These are phyloP conservation scores for Dinomys branickii DNA, from an alignment of 2,113 vertebrate species.

Conservation along the genomic window DNA sequence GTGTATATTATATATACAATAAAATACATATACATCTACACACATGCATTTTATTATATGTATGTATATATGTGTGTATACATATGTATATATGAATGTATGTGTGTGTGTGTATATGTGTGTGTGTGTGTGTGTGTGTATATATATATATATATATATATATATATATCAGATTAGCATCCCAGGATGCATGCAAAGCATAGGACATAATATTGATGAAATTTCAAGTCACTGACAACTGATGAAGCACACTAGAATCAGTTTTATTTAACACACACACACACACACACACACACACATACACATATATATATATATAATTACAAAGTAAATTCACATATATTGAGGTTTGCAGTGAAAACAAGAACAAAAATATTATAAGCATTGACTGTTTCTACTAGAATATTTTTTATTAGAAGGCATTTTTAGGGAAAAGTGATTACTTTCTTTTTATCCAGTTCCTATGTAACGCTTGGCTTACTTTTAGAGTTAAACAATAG, in stretches of 20 bases:
- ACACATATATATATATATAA: neutral
- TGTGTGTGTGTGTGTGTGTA: no score
- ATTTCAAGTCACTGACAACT: neutral
- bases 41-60: no score
- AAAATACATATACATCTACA: no score
- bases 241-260: neutral
- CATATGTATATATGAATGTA: no score
- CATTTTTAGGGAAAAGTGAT: neutral
- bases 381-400: neutral
- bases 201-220: neutral
- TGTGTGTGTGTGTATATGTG: no score
- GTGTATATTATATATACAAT: no score
- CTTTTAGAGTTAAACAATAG: neutral
- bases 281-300: no score
- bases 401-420: neutral
- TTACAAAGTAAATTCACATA: neutral
- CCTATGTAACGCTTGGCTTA: neutral
- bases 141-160: no score
- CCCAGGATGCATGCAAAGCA: neutral
- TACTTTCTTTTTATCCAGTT: neutral
- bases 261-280: neutral
- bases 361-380: neutral
- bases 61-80: no score
- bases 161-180: neutral
- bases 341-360: neutral